Evolutionary conservation across 1,140 invertebrate genomes (phyloP), one percentile per base, ranked within the genome.

Genomic region (Oryctes rhinoceros): DNA sequence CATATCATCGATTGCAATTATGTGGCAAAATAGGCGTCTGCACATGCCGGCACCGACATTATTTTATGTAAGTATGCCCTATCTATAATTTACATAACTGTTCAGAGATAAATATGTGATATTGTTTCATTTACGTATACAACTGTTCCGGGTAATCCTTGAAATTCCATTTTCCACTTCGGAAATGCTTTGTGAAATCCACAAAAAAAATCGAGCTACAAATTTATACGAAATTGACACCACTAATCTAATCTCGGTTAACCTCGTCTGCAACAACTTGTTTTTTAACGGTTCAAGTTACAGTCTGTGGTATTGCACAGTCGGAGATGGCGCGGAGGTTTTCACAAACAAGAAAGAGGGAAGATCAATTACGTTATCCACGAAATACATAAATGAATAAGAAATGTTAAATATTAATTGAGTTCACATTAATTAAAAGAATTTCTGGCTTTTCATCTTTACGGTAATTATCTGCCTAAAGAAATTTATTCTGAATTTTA

Each of bases 211-310:
- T 15, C 53, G 18, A 18, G 53, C 53, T n/a, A 15, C 53, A 18
- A 59, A 18, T n/a, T 59, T 18, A 18, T 4, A 59, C 18, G 18
- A 59, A 59, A 59, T 59, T 59, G 13, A n/a, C 7, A 59, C 18
- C n/a, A 59, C 53, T 59, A 59, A 59, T 59, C 53, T 59, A 15
- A 59, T 59, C 53, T 59, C 53, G 53, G 53, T 59, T 59, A 59
- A 59, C 53, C 53, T 59, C 15, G 53, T 59, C 18, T 59, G 39
- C 39, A 39, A 59, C 53, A 59, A 59, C 15, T 59, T 59, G 53
- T 59, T 59, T 39, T 59, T 59, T 59, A 59, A n/a, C 15, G 53
- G 15, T 59, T 59, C 13, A 59, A n/a, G 5, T n/a, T 59, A 59
- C 53, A 59, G 53, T 59, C 53, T 59, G 53, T 15, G 53, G 53